Percentiles rank a stretch among this genome's conserved stretches.
Conservation (phyloP, 2,797 vertebrate species). For the Sarcophilus harrisii region DNA sequence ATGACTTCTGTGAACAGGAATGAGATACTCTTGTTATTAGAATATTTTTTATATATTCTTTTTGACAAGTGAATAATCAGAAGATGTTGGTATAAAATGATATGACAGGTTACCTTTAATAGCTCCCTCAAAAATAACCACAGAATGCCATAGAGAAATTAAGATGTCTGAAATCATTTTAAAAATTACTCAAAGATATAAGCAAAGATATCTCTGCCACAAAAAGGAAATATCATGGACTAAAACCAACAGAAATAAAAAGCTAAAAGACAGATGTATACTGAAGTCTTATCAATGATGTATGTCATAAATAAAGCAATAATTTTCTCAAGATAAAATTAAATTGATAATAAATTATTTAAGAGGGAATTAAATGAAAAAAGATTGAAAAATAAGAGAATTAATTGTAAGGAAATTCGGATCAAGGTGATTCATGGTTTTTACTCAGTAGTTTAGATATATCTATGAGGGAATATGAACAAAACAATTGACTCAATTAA, state of each 20-base stretch:
- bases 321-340: neutral
- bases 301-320: neutral
- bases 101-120: neutral
- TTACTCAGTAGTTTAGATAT: neutral
- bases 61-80: slow-evolving; percentile 18
- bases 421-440: neutral
- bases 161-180: neutral
- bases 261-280: neutral
- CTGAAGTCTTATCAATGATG: neutral
- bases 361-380: neutral
- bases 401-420: neutral
- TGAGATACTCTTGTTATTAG: neutral
- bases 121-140: neutral
- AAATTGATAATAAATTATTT: neutral
- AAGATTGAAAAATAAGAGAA: neutral
- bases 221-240: neutral
- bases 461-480: neutral
- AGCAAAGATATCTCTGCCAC: neutral
- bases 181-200: neutral
- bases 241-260: neutral
- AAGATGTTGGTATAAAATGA: neutral
- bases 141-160: neutral
- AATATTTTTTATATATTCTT: slow-evolving; percentile 4
- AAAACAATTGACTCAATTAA: neutral
- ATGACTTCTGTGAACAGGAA: slow-evolving; percentile 11